phyloP scores from a whole-genome alignment of 2,888 invertebrate genomes.

The Cerastis rubricosa region DNA sequence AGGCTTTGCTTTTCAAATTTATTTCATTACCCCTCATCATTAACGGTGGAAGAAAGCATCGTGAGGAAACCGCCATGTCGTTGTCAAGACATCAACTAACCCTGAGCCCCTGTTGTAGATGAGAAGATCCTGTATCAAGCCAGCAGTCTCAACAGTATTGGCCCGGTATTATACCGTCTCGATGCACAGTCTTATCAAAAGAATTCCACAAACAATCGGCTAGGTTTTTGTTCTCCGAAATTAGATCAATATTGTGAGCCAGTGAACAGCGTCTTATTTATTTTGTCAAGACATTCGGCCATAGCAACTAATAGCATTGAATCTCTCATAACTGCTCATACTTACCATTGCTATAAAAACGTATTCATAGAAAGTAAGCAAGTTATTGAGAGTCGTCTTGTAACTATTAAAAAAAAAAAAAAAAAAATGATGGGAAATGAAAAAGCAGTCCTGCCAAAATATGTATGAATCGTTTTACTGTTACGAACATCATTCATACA shows the following conservation, averaged over 20 bases:
- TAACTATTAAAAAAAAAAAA: constrained; percentile 18
- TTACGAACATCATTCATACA: constrained; percentile 9
- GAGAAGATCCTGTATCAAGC: not conserved
- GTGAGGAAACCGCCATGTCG: not conserved
- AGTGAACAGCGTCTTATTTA: not conserved
- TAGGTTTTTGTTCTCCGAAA: not conserved
- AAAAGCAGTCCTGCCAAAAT: constrained; percentile 34
- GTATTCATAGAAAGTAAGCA: constrained; percentile 29
- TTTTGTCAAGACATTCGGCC: constrained; percentile 21
- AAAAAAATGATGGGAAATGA: constrained; percentile 7
- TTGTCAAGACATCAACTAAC: not conserved
- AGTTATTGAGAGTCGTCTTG: constrained; percentile 5
- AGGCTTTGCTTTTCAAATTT: not conserved
- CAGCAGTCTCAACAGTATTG: not conserved
- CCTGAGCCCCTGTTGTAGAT: not conserved
- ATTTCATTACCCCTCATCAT: not conserved
- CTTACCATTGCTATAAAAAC: constrained; percentile 3
- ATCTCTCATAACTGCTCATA: not conserved
- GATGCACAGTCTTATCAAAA: not conserved
- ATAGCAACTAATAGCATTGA: not conserved
- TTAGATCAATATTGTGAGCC: not conserved
- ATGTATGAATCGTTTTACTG: not conserved
- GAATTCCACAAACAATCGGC: not conserved
- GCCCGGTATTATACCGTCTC: not conserved
- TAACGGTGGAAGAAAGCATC: not conserved